Base-by-base conservation (phyloP, 2,797 vertebrate genomes). In the Bovichtus diacanthus region DNA sequence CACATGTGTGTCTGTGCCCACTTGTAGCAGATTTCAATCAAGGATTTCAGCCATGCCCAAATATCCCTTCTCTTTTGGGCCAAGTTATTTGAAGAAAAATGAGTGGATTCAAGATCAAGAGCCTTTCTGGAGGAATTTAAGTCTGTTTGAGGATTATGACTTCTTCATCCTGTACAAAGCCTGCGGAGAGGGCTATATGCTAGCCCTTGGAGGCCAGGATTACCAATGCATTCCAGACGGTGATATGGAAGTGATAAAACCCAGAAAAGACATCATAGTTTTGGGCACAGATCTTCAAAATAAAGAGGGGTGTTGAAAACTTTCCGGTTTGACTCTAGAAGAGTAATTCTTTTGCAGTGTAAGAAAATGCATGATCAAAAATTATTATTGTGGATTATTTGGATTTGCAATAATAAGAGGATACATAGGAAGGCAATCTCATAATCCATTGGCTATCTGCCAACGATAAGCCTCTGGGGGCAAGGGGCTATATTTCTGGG, bases 101-200 rank as follows among this genome's bases (percentile, higher is more conserved):
- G 92, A 95, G 94, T 94, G 93, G 94, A 94, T 95, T 94, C 95
- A 92, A 95, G 95, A 96, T 96, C 94, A 95, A 95, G 94, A 92
- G 95, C 89, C 94, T 95, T 95, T 95, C 94, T 93, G 92, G 92
- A 95, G 94, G 95, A 95, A 95, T 96, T 95, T 95, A 93, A 94
- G 94, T 94, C 93, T 94, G 94, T 96, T 96, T 96, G 95, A 96
- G 94, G 95, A 96, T 96, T 96, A 95, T 86, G 94, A 95, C 93
- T 95, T 95, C 94, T 95, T 95, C 94, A 96, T 95, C 94, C 93
- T 90, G 92, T 93, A 95, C 93, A 96, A 96, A 95, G 94, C 93
- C 92, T 70, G 84, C 85, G 87, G 91, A 92, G 89, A 92, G 83
- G 88, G 91, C 90, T 88, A 89, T 90, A 93, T 86, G 91, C 87